Conservation (phyloP, 2,888 invertebrate genomes). For the Eremobia ochroleuca region DNA sequence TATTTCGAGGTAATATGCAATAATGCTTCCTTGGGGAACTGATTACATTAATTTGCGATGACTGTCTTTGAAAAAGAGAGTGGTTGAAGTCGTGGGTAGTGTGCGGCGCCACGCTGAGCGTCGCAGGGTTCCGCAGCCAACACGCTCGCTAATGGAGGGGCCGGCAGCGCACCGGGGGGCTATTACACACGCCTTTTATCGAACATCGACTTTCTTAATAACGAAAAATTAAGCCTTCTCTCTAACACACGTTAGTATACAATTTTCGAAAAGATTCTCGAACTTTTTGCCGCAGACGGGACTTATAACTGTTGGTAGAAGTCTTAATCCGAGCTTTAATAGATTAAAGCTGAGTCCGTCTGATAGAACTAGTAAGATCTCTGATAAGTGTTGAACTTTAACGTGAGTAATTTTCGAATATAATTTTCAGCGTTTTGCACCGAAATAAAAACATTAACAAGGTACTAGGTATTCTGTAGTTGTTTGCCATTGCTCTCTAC, state of each 20-base stretch:
- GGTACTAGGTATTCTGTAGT: not conserved
- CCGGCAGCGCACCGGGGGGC: constrained; percentile 79
- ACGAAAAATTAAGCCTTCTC: constrained; percentile 75
- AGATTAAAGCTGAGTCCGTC: constrained; percentile 36
- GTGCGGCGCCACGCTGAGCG: constrained; percentile 81
- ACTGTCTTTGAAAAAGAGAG: constrained; percentile 73
- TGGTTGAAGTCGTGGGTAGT: constrained; percentile 69
- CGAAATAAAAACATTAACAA: constrained; percentile 1
- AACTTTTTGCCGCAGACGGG: constrained; percentile 33
- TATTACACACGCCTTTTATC: constrained; percentile 84
- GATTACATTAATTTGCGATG: constrained; percentile 75
- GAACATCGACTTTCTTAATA: constrained; percentile 83
- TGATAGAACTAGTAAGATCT: constrained; percentile 36
- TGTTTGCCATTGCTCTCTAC: not conserved
- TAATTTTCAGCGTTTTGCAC: not conserved
- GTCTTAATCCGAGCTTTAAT: constrained; percentile 50
- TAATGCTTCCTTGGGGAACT: constrained; percentile 52
- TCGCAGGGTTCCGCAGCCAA: constrained; percentile 80
- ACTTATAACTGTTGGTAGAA: constrained; percentile 43
- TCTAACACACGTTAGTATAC: constrained; percentile 52
- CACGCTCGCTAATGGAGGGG: constrained; percentile 86
- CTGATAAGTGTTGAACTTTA: constrained; percentile 18
- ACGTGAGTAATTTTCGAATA: not conserved
- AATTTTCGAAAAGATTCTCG: constrained; percentile 52
- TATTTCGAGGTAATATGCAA: constrained; percentile 13